phyloP scores from a whole-genome alignment of 30 jellyfish, hydroid and myxozoan species.

The Aurelia sp. region DNA sequence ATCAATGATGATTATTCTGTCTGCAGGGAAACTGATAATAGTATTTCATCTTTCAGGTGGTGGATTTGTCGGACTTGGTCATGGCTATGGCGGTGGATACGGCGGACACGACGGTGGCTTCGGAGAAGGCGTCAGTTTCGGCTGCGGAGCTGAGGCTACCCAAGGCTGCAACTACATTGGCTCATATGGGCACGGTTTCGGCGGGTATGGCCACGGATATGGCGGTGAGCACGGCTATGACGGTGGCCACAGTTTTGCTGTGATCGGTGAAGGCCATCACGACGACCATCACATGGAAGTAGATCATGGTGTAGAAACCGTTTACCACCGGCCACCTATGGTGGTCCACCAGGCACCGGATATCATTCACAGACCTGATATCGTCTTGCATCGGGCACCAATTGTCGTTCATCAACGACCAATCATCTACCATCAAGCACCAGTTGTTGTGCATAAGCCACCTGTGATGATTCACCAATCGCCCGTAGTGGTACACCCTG shows the following conservation, averaged over 20 bases:
- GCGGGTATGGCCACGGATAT: slow-evolving; percentile 22
- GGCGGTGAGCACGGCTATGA: slow-evolving; percentile 37
- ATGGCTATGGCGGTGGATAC: slow-evolving; percentile 13
- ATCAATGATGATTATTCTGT: no score
- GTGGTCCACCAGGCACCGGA: slow-evolving; percentile 82
- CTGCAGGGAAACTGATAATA: no score
- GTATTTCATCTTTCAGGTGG: no score
- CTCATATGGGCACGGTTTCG: slow-evolving; percentile 8
- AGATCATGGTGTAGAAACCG: slow-evolving; percentile 62
- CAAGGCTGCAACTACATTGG: slow-evolving; percentile 18
- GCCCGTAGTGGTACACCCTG: slow-evolving; percentile 86
- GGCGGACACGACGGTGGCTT: slow-evolving; percentile 36
- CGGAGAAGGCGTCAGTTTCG: slow-evolving; percentile 33
- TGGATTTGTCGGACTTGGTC: background rate
- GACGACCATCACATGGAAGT: slow-evolving; percentile 37
- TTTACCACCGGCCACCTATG: slow-evolving; percentile 79
- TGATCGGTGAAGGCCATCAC: background rate
- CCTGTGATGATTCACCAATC: slow-evolving; percentile 73
- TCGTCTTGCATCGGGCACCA: slow-evolving; percentile 84
- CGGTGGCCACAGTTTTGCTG: slow-evolving; percentile 17
- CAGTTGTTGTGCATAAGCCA: slow-evolving; percentile 86
- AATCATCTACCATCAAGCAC: slow-evolving; percentile 84
- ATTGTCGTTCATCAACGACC: slow-evolving; percentile 84
- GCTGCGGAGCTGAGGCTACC: slow-evolving; percentile 40
- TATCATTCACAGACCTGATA: slow-evolving; percentile 80